phyloP scores from a whole-genome alignment of 2,113 vertebrate genomes.

The Aphyosemion australe region DNA sequence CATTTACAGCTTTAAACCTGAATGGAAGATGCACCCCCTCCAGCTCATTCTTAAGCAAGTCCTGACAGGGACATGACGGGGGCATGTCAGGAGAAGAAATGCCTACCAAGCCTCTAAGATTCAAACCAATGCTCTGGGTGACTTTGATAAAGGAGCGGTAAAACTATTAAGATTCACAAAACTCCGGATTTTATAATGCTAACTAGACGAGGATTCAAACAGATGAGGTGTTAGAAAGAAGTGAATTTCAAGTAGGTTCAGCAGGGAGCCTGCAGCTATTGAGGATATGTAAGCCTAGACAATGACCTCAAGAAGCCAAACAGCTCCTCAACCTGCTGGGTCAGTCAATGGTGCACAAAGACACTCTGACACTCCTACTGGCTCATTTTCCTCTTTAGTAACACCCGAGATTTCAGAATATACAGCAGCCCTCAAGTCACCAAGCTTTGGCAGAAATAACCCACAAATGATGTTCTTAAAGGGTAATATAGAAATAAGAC shows the following conservation, averaged over 20 bases:
- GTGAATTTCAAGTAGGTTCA: constrained; percentile 68
- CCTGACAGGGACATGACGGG: constrained; percentile 37
- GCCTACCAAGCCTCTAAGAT: too few relatives aligned
- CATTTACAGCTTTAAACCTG: constrained; percentile 17
- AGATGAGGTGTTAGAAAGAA: constrained; percentile 51
- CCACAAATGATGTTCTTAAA: constrained; percentile 11
- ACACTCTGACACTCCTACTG: constrained; percentile 36
- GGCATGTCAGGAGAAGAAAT: constrained; percentile 21
- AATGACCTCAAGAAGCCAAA: constrained; percentile 69
- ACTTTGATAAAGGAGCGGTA: too few relatives aligned
- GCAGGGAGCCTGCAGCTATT: constrained; percentile 63
- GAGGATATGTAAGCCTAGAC: constrained; percentile 61
- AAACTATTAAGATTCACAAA: too few relatives aligned
- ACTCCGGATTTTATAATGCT: constrained; percentile 7
- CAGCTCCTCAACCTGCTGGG: constrained; percentile 69
- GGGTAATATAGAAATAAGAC: constrained; percentile 23
- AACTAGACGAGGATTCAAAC: constrained; percentile 42
- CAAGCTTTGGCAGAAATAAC: neutral
- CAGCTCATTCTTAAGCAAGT: constrained; percentile 64
- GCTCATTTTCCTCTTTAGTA: constrained; percentile 30
- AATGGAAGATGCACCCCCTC: constrained; percentile 32
- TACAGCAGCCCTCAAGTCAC: constrained; percentile 1
- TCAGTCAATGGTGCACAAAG: constrained; percentile 64
- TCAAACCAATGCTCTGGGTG: too few relatives aligned
- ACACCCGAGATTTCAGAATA: constrained; percentile 8